Conservation (phyloP, 2,888 invertebrate species). For the Catocala fraxini region DNA sequence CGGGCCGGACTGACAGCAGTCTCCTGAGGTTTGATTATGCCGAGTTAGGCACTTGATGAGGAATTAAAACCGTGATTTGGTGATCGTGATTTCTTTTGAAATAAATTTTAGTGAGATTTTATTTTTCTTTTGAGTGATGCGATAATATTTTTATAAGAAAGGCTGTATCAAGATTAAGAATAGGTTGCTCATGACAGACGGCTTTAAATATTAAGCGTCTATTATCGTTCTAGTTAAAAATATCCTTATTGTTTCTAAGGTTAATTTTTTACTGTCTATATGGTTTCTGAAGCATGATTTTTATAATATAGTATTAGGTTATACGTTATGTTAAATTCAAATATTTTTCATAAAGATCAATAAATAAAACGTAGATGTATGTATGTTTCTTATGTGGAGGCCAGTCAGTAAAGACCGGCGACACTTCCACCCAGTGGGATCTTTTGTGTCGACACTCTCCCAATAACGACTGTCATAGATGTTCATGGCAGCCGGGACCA, state of each 20-base stretch:
- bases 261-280: no score
- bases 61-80: slow-evolving; percentile 25
- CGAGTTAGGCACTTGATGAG: slow-evolving; percentile 28
- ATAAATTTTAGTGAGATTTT: neutral
- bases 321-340: no score
- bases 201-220: slow-evolving; percentile 10
- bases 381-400: no score
- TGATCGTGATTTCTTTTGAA: neutral
- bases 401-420: no score
- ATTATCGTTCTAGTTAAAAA: neutral
- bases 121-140: slow-evolving; percentile 9
- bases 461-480: no score
- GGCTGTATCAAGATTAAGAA: slow-evolving; percentile 10
- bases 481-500: no score
- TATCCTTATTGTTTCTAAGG: neutral
- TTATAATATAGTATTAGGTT: no score
- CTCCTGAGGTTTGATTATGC: slow-evolving; percentile 50
- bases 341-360: no score
- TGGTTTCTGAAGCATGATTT: no score
- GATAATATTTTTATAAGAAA: slow-evolving; percentile 10
- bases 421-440: no score
- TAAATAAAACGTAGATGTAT: no score
- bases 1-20: slow-evolving; percentile 48
- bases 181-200: slow-evolving; percentile 2
- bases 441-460: no score